Evolutionary conservation across 2,113 vertebrate species (phyloP).

Genomic region (Notechis scutatus): DNA sequence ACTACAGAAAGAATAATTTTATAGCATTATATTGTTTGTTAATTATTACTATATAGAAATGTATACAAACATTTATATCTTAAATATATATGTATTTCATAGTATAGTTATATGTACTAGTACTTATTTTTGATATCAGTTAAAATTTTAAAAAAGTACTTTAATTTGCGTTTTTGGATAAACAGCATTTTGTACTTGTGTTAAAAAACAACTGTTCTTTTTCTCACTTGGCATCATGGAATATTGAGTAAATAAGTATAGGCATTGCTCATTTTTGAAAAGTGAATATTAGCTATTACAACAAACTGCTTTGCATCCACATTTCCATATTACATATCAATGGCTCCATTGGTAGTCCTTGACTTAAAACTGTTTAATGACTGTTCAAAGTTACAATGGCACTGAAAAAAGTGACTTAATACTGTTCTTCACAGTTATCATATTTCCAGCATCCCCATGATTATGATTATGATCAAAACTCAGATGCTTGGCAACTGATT

Average conservation of each 20-base stretch:
- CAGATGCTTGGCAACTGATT: too few relatives aligned
- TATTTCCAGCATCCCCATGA: too few relatives aligned
- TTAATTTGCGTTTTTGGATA: neutral
- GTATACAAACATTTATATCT: neutral
- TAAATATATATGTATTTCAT: neutral
- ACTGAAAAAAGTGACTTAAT: too few relatives aligned
- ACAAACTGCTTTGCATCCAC: too few relatives aligned
- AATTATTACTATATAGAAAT: neutral
- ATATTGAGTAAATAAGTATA: neutral
- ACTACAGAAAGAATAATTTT: neutral
- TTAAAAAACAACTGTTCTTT: neutral
- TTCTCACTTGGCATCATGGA: neutral
- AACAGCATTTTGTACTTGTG: neutral
- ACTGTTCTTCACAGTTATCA: too few relatives aligned
- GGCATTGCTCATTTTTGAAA: neutral
- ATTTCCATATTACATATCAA: neutral
- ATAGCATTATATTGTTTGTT: slow-evolving; percentile 26
- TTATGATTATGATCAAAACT: too few relatives aligned
- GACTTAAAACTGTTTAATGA: too few relatives aligned
- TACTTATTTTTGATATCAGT: neutral
- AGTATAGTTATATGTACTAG: slow-evolving; percentile 11
- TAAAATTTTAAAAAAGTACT: neutral
- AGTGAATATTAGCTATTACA: neutral
- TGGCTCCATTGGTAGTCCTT: neutral
- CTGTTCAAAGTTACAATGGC: too few relatives aligned